phyloP scores from a whole-genome alignment of 2,888 invertebrate genomes.

The Drosophila melanosoma region DNA sequence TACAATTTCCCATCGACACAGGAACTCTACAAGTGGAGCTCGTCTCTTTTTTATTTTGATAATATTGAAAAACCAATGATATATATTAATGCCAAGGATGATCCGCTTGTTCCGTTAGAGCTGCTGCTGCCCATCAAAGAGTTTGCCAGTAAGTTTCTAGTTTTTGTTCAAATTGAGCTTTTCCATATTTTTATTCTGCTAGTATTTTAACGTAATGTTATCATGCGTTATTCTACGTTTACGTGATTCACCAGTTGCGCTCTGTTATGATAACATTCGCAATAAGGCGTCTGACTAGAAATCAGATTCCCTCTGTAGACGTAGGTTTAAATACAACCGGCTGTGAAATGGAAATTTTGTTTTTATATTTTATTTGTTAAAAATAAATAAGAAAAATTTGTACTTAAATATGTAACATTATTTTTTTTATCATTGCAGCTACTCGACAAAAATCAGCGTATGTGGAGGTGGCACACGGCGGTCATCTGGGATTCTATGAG shows the following conservation, averaged over 20 bases:
- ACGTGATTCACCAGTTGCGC: neutral
- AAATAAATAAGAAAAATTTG: neutral
- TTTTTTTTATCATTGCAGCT: slow-evolving; percentile 85
- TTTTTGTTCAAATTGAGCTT: neutral
- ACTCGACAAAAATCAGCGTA: slow-evolving; percentile 89
- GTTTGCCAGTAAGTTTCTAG: slow-evolving; percentile 89
- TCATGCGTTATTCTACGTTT: slow-evolving; percentile 21
- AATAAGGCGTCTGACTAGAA: slow-evolving; percentile 85
- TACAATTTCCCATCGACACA: slow-evolving; percentile 91
- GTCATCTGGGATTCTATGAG: slow-evolving; percentile 97
- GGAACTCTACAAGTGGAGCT: slow-evolving; percentile 94
- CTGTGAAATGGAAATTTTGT: slow-evolving; percentile 65
- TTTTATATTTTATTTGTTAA: slow-evolving; percentile 21
- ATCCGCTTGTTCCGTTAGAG: slow-evolving; percentile 94
- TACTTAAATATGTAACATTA: neutral
- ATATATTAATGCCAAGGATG: slow-evolving; percentile 95
- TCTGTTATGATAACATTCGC: slow-evolving; percentile 24
- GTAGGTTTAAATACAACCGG: slow-evolving; percentile 85
- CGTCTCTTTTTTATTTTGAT: slow-evolving; percentile 91
- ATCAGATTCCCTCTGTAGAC: slow-evolving; percentile 85
- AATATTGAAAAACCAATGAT: slow-evolving; percentile 94
- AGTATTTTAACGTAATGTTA: slow-evolving; percentile 18
- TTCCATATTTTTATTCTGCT: neutral
- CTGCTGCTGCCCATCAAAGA: slow-evolving; percentile 90
- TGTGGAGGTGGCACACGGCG: slow-evolving; percentile 94